Base-by-base conservation (phyloP, 2,888 invertebrate species). In the Chouioia cunea region DNA sequence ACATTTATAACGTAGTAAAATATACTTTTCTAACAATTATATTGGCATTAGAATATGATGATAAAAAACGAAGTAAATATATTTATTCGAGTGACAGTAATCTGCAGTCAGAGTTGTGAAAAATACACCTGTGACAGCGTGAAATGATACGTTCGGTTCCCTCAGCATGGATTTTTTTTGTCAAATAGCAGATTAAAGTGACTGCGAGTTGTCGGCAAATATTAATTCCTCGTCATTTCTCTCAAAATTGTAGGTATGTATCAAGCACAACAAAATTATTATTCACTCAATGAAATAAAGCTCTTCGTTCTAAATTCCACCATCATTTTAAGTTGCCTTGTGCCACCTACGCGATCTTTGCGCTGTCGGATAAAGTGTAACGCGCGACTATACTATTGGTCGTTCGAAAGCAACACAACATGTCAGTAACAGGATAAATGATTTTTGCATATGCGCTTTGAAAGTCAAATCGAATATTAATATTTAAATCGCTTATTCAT, bases 381-480 rank as follows among this genome's bases (percentile, higher is more conserved):
- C 22, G 64, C 47, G 53, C 64, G 64, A 70, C 64, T 70, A 70
- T 64, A 53, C 58, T 69, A 69, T 64, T 58, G 58, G 57, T 1
- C 23, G 52, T 59, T 53, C 59, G 53, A 27, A 43, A 3, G 23
- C 16, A 12, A 18, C 53, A n/a, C 57, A n/a, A 22, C 20, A 16
- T 27, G 27, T 27, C 10, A 57, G 50, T 27, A 63, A 57, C 57
- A 52, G 52, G 57, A 63, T 27, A 44, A 50, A 57, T 62, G 56
- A 56, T 54, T 56, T 63, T 58, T 63, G 66, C 36, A 20, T 27
- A 27, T n/a, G n/a, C 27, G 27, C 59, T 16, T 27, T 22, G 68
- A 43, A 62, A 57, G 56, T 68, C 23, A 57, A 68, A 27, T 22
- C 48, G 44, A 54, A 67, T 57, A 36, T 52, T 62, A 54, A 67